Evolutionary conservation across 2,113 vertebrate species (phyloP).

Genomic region (Puma concolor): DNA sequence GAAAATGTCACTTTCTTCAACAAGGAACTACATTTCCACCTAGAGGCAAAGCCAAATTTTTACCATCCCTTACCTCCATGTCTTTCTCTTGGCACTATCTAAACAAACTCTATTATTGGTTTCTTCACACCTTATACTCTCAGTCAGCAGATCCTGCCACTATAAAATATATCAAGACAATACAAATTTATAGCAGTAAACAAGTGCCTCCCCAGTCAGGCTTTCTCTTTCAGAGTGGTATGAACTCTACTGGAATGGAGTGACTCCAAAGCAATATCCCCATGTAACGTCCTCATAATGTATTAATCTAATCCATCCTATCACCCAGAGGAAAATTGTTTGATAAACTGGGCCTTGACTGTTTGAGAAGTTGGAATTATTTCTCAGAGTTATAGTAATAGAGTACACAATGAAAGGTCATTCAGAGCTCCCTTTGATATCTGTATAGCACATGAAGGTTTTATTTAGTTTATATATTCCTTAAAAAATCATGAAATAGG

Average conservation of each 20-base stretch:
- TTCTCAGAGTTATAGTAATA: neutral
- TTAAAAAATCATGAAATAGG: neutral
- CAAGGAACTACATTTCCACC: neutral
- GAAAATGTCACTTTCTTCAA: conserved; percentile 48
- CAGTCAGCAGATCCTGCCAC: neutral
- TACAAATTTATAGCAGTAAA: neutral
- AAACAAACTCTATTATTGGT: neutral
- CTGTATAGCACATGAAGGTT: neutral
- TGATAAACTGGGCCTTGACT: neutral
- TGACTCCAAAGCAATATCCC: neutral
- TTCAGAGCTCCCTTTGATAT: neutral
- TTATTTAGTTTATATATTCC: neutral
- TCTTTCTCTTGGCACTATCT: neutral
- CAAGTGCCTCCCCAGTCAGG: neutral
- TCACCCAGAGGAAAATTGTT: neutral
- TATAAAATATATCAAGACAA: neutral
- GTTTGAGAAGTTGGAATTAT: neutral
- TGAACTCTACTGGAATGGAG: neutral
- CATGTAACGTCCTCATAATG: accelerated
- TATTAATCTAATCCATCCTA: neutral
- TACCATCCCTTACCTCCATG: neutral
- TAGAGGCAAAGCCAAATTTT: neutral
- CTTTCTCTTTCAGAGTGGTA: neutral
- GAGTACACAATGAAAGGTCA: neutral
- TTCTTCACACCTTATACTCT: neutral